These are phyloP conservation scores for Carterocephalus palaemon DNA, from an alignment of 2,888 invertebrate species.

Conservation along the genomic window DNA sequence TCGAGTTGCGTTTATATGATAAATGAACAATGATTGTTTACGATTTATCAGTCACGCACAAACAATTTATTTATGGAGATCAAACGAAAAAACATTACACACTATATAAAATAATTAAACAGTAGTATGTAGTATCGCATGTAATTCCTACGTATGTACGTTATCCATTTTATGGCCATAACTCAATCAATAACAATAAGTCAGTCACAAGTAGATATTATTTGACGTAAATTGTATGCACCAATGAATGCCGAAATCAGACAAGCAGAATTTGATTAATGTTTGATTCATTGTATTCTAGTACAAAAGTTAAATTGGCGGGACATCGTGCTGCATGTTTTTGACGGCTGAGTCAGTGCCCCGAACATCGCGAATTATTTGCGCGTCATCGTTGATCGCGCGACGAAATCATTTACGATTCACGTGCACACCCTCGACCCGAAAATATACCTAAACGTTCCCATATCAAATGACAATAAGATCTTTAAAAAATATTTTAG, in stretches of 20 bases:
- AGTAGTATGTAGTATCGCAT: too few species aligned
- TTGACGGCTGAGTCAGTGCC: constrained; percentile 33
- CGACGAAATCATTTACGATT: constrained; percentile 27
- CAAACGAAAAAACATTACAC: too few species aligned
- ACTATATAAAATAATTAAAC: too few species aligned
- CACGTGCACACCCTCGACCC: constrained; percentile 29
- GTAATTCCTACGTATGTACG: too few species aligned
- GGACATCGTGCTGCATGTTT: constrained; percentile 20
- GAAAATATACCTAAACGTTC: too few species aligned
- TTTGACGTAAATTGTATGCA: constrained; percentile 2
- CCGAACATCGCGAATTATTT: constrained; percentile 22
- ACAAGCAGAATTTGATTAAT: neutral
- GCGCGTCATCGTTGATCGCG: constrained; percentile 13
- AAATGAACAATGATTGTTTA: too few species aligned
- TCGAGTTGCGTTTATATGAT: too few species aligned
- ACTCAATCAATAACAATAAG: neutral
- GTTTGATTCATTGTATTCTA: constrained; percentile 1
- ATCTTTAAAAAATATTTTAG: too few species aligned
- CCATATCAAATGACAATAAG: too few species aligned
- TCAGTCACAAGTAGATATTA: neutral
- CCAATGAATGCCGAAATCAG: neutral
- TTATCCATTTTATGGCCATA: too few species aligned
- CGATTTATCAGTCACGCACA: too few species aligned
- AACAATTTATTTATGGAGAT: too few species aligned
- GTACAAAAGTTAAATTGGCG: constrained; percentile 16